These are phyloP conservation scores for Stenurella melanura DNA, from an alignment of 2,888 invertebrate species.

Conservation along the genomic window DNA sequence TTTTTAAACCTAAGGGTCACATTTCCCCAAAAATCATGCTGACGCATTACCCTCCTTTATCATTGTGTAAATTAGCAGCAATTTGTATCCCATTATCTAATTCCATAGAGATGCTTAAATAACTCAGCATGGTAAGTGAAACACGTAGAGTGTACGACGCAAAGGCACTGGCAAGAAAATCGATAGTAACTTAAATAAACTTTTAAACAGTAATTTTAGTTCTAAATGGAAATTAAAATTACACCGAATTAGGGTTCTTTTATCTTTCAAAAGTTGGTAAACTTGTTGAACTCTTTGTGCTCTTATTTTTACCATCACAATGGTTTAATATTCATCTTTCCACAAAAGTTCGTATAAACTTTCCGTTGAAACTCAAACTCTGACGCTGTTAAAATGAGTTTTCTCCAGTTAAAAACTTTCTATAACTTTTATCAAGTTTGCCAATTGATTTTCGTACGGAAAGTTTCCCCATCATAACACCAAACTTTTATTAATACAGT, in stretches of 20 bases:
- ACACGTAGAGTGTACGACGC: background rate
- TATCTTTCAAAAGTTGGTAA: conserved; percentile 44
- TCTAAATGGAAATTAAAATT: conserved; percentile 42
- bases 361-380: conserved; percentile 49
- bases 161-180: conserved; percentile 19
- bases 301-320: conserved; percentile 50
- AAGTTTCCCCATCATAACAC: conserved; percentile 56
- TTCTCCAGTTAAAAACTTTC: conserved; percentile 54
- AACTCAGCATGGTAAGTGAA: too few relatives aligned
- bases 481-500: conserved; percentile 57
- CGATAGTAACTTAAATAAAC: conserved; percentile 17
- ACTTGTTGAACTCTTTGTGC: conserved; percentile 50
- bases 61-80: too few relatives aligned
- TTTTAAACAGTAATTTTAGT: conserved; percentile 37
- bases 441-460: conserved; percentile 54
- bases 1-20: too few relatives aligned
- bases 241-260: conserved; percentile 40
- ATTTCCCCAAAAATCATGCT: too few relatives aligned
- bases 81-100: too few relatives aligned
- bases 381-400: conserved; percentile 61
- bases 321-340: conserved; percentile 55
- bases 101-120: too few relatives aligned
- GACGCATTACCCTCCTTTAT: too few relatives aligned
- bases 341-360: conserved; percentile 47
- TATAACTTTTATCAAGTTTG: conserved; percentile 55